A percentile compares a stretch with the other conserved stretches of the same genome.
phyloP scores from a whole-genome alignment of 2,888 invertebrate species.

The Cistogaster globosa region DNA sequence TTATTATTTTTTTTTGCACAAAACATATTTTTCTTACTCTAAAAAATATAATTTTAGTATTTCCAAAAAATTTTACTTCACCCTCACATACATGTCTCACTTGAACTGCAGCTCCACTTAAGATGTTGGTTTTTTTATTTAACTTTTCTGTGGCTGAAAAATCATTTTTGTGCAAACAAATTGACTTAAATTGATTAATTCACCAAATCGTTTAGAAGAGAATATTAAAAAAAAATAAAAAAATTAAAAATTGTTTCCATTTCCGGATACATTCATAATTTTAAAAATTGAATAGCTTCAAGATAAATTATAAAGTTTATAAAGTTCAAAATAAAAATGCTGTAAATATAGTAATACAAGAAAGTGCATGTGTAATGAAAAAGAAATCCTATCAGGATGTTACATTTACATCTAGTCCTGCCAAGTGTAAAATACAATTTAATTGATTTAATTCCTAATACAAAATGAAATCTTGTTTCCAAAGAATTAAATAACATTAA shows the following conservation, averaged over 20 bases:
- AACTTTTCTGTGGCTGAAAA: slow-evolving; percentile 41
- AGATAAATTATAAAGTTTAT: not conserved
- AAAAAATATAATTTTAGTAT: not conserved
- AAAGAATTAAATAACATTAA: too few relatives aligned
- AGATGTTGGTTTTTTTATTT: slow-evolving; percentile 31
- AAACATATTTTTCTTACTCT: not conserved
- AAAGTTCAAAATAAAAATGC: not conserved
- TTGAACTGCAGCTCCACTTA: slow-evolving; percentile 10
- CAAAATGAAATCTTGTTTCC: too few relatives aligned
- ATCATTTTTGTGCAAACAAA: slow-evolving; percentile 59
- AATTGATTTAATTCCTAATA: too few relatives aligned
- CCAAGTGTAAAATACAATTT: too few relatives aligned
- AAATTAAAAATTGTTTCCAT: slow-evolving; percentile 12
- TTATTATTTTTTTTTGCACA: too few relatives aligned
- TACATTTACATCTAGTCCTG: too few relatives aligned
- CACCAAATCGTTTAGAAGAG: slow-evolving; percentile 27
- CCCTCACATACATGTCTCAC: not conserved
- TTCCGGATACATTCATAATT: slow-evolving; percentile 2
- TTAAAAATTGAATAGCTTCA: not conserved
- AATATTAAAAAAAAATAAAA: slow-evolving; percentile 24
- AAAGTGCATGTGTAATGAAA: not conserved
- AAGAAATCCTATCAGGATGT: too few relatives aligned
- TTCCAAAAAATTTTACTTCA: not conserved
- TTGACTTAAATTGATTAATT: slow-evolving; percentile 50
- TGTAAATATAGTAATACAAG: too few relatives aligned